Percentiles rank a stretch among this genome's conserved stretches.
Evolutionary conservation across 2,113 vertebrate species (phyloP).

Genomic region (Miniopterus natalensis): DNA sequence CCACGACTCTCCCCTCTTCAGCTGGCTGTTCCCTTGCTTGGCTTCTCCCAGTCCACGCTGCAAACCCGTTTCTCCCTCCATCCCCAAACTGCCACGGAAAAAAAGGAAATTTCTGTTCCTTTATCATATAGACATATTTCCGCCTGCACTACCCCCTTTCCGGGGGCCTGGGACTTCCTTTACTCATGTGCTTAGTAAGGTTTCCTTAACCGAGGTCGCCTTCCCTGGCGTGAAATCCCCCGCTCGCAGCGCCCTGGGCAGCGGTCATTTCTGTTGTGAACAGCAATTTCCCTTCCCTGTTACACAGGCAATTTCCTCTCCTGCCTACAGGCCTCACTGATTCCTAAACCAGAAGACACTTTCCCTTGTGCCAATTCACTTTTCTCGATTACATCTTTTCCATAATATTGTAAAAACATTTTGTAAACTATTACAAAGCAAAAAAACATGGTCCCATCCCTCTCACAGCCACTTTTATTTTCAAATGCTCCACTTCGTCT

Average conservation of each 20-base stretch:
- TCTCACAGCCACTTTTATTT: slow-evolving; percentile 20
- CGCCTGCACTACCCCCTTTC: background rate
- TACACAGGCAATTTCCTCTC: slow-evolving; percentile 44
- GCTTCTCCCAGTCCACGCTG: background rate
- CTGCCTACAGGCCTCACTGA: slow-evolving; percentile 43
- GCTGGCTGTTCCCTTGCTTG: background rate
- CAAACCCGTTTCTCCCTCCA: background rate
- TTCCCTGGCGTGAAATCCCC: background rate
- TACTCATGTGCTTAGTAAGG: background rate
- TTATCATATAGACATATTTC: background rate
- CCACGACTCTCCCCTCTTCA: background rate
- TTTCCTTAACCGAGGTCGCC: background rate
- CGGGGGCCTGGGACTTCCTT: background rate
- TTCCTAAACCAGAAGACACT: slow-evolving; percentile 55
- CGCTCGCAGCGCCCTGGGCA: background rate
- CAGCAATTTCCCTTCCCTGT: slow-evolving; percentile 22
- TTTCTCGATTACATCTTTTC: slow-evolving; percentile 21
- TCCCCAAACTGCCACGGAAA: background rate
- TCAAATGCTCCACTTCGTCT: background rate
- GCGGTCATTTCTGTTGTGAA: slow-evolving; percentile 43
- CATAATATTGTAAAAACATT: slow-evolving; percentile 5
- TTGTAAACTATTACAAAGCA: background rate
- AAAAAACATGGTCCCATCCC: background rate
- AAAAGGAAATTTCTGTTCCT: background rate
- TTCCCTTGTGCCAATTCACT: slow-evolving; percentile 43